Evolutionary conservation across 2,888 invertebrate genomes (phyloP), one percentile per base, ranked within the genome.

Genomic region (Apodemia mormo): DNA sequence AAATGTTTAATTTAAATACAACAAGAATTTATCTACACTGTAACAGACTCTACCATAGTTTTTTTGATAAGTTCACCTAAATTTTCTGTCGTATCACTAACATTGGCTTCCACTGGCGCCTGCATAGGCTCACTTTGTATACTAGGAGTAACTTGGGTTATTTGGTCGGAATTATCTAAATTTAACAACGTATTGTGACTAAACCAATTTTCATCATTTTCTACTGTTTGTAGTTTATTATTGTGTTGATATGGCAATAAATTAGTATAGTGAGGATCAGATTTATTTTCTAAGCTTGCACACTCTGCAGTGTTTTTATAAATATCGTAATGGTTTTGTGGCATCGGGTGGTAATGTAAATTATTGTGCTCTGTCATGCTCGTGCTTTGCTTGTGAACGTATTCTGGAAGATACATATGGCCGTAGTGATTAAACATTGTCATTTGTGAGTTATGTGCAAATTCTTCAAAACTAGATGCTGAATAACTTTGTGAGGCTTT

Each of bases 41-140:
- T 96, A 80, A 97, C 97, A 80, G 97, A 97, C 88, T 98, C 97
- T 83, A 97, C 97, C 95, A 98, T 97, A 75, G 97, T 97, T 90
- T 98, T 97, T 89, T 97, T 98, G 79, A 98, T 97, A 80, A 98
- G 96, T 93, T 98, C 97, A 69, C 97, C 97, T 83, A 98, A 97
- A 87, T 97, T 97, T 81, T 97, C 97, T 77, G 88, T 87, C 52
- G 85, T 77, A 68, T 92, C 92, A 30, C 81, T 73, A 61, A 78
- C 78, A 74, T 81, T 84, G 81, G 73, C 40, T 40, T 40, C 40
- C 40, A 40, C 40, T 40, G 40, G 40, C 40, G 40, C 73, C 75
- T 82, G 76, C 66, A 77, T 72, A 68, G 77, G 83, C 54, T 82
- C 76, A 61, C 81, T 76, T 72, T 77, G 86, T 73, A 72, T 67